Conservation (phyloP, 2,888 invertebrate genomes). For the Brachylomia viminalis region DNA sequence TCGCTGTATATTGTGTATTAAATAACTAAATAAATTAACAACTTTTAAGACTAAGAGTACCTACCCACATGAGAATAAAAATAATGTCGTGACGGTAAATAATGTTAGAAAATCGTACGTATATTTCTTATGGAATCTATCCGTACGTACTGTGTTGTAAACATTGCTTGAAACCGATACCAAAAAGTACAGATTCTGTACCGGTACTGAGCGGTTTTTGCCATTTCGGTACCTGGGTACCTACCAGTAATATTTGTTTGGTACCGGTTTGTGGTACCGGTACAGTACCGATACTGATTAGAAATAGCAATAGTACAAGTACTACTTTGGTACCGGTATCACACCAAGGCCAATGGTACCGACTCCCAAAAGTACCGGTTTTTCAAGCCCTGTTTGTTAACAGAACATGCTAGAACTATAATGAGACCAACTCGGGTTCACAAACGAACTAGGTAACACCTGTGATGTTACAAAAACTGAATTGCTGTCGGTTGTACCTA, state of each 20-base stretch:
- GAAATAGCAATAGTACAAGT: too few relatives aligned
- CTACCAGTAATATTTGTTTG: too few relatives aligned
- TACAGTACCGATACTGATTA: too few relatives aligned
- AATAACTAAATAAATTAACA: not conserved
- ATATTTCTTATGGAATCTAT: not conserved
- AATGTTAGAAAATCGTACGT: not conserved
- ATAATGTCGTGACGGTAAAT: not conserved
- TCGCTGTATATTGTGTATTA: not conserved
- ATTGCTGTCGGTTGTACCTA: too few relatives aligned
- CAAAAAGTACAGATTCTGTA: too few relatives aligned
- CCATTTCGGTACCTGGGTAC: too few relatives aligned
- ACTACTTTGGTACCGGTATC: too few relatives aligned
- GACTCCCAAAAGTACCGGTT: too few relatives aligned
- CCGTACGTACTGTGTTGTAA: not conserved
- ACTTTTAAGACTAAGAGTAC: too few relatives aligned
- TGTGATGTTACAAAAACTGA: not conserved
- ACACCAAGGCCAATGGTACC: too few relatives aligned
- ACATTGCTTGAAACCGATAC: not conserved
- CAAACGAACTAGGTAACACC: slow-evolving; percentile 22
- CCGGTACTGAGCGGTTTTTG: too few relatives aligned
- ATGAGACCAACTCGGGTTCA: not conserved
- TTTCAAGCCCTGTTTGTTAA: not conserved
- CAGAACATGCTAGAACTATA: not conserved
- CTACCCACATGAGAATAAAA: not conserved
- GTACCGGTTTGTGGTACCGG: too few relatives aligned